These are phyloP conservation scores for Argopecten irradians DNA, from an alignment of 1,140 invertebrate species.

Conservation along the genomic window DNA sequence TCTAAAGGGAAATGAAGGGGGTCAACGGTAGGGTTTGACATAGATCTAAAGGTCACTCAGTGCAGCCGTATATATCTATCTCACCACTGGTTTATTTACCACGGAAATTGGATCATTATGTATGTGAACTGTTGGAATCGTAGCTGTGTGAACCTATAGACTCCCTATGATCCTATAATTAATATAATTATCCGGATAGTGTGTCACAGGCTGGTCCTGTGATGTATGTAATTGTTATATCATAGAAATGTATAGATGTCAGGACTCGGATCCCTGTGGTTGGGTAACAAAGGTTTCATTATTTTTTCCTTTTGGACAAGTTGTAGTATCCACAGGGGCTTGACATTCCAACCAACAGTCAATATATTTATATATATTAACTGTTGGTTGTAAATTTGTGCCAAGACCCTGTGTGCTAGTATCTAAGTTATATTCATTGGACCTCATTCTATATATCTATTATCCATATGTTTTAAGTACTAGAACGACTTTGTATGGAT, in stretches of 20 bases:
- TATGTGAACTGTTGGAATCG: background rate
- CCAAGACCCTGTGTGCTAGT: too few relatives aligned
- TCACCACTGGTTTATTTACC: background rate
- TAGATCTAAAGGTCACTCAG: background rate
- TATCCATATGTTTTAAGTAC: too few relatives aligned
- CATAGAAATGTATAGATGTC: background rate
- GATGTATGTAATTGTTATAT: slow-evolving; percentile 18
- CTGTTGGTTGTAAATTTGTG: too few relatives aligned
- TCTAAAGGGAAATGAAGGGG: background rate
- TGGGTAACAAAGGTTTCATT: too few relatives aligned
- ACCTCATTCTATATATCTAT: too few relatives aligned
- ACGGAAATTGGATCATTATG: background rate
- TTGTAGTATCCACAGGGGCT: too few relatives aligned
- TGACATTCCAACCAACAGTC: too few relatives aligned
- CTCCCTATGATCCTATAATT: background rate
- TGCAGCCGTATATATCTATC: background rate
- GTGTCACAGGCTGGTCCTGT: background rate
- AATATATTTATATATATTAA: too few relatives aligned
- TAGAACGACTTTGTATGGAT: too few relatives aligned
- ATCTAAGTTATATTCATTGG: too few relatives aligned
- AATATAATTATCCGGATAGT: background rate
- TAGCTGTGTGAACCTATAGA: background rate
- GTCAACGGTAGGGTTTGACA: background rate
- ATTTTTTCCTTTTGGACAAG: too few relatives aligned
- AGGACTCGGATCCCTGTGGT: too few relatives aligned